phyloP scores from a whole-genome alignment of 2,113 vertebrate species.

The Bothrops jararaca region DNA sequence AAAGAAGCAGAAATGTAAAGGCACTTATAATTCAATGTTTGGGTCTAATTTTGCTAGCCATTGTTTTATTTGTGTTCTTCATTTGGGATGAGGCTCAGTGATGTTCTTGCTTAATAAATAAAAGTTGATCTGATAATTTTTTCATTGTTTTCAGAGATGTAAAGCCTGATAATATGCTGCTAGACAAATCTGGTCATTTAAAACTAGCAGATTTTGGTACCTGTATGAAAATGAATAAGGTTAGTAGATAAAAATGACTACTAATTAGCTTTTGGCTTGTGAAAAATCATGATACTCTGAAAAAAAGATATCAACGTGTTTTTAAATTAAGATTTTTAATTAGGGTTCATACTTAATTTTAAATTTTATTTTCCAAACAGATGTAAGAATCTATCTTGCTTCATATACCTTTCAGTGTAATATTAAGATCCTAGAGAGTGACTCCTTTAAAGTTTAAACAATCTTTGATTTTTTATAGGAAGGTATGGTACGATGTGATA shows the following conservation, averaged over 20 bases:
- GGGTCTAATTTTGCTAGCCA: not conserved
- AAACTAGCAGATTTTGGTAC: constrained; percentile 99
- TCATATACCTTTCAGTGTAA: not conserved
- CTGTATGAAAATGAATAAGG: constrained; percentile 99
- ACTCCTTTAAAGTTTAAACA: not conserved
- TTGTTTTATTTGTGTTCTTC: not conserved
- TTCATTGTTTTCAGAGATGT: constrained; percentile 82
- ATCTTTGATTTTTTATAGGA: constrained; percentile 72
- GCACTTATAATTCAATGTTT: not conserved
- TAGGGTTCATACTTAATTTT: not conserved
- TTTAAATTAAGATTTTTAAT: not conserved
- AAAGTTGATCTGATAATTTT: not conserved
- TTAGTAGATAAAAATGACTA: constrained; percentile 60
- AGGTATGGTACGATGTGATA: constrained; percentile 99
- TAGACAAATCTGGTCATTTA: constrained; percentile 96
- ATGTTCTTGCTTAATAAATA: not conserved
- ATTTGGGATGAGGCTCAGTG: not conserved
- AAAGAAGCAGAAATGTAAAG: not conserved
- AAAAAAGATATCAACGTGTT: not conserved
- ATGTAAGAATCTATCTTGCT: not conserved
- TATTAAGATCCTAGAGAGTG: not conserved
- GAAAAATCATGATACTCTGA: not conserved
- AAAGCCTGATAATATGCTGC: constrained; percentile 98
- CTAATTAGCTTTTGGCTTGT: constrained; percentile 7
- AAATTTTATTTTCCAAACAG: not conserved